Evolutionary conservation across 2,113 vertebrate species (phyloP).

Genomic region (Puma concolor): DNA sequence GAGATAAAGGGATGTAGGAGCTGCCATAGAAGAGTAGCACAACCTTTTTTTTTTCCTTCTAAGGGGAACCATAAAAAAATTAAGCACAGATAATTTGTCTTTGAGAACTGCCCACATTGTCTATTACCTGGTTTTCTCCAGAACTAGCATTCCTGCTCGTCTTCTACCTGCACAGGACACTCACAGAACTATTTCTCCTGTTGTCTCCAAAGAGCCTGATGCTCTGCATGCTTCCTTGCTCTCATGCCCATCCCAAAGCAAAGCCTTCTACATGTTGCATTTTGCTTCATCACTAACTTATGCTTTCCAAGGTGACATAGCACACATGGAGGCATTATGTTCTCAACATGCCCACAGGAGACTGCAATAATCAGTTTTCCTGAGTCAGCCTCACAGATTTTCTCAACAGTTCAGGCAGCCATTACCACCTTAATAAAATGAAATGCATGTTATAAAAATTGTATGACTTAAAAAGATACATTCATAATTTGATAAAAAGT

Average conservation of each 20-base stretch:
- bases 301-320: constrained; percentile 32
- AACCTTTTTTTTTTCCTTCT: not conserved
- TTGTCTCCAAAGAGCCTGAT: constrained; percentile 12
- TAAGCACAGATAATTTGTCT: not conserved
- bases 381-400: not conserved
- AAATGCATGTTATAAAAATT: constrained; percentile 17
- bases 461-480: not conserved
- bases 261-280: constrained; percentile 15
- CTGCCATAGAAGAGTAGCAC: not conserved
- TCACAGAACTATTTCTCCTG: not conserved
- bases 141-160: not conserved
- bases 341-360: not conserved
- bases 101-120: constrained; percentile 8
- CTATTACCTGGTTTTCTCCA: not conserved
- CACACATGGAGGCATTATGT: not conserved
- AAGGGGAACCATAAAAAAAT: not conserved
- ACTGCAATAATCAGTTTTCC: constrained; percentile 2
- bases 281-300: constrained; percentile 35
- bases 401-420: not conserved
- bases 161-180: not conserved
- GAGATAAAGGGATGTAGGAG: not conserved
- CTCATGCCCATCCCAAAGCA: constrained; percentile 8
- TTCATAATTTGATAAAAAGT: constrained; percentile 46
- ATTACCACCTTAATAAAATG: constrained; percentile 2
- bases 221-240: constrained; percentile 12